phyloP scores from a whole-genome alignment of 1,140 invertebrate genomes.

The Drosophila lowei region DNA sequence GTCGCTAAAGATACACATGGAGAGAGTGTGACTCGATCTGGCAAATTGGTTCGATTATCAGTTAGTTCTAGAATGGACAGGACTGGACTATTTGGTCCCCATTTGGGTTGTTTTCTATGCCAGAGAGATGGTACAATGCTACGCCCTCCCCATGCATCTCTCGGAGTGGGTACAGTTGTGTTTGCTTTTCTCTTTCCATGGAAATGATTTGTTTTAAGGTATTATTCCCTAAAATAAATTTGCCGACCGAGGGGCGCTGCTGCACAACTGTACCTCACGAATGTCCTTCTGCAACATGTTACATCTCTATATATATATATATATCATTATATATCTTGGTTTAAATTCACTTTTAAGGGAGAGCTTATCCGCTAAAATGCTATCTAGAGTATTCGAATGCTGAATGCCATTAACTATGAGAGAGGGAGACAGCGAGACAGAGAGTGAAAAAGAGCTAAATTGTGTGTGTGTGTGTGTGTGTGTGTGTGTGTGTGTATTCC shows the following conservation, averaged over 20 bases:
- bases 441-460: background rate
- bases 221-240: no score
- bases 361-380: conserved; percentile 56
- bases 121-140: conserved; percentile 7
- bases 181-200: no score
- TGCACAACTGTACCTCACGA: no score
- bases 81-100: conserved; percentile 58
- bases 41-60: conserved; percentile 27
- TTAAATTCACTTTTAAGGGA: conserved; percentile 48
- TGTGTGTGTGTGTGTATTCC: no score
- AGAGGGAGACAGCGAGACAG: conserved; percentile 32
- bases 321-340: conserved; percentile 14
- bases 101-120: conserved; percentile 28
- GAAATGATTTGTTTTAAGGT: no score
- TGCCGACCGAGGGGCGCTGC: no score
- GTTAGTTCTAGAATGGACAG: conserved; percentile 38
- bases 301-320: conserved; percentile 18
- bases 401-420: conserved; percentile 71
- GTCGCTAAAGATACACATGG: background rate
- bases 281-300: background rate
- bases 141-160: no score
- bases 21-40: conserved; percentile 6
- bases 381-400: conserved; percentile 54
- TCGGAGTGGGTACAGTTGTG: no score
- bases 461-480: no score